phyloP scores from a whole-genome alignment of 2,113 vertebrate genomes.

The Scolopax mira region DNA sequence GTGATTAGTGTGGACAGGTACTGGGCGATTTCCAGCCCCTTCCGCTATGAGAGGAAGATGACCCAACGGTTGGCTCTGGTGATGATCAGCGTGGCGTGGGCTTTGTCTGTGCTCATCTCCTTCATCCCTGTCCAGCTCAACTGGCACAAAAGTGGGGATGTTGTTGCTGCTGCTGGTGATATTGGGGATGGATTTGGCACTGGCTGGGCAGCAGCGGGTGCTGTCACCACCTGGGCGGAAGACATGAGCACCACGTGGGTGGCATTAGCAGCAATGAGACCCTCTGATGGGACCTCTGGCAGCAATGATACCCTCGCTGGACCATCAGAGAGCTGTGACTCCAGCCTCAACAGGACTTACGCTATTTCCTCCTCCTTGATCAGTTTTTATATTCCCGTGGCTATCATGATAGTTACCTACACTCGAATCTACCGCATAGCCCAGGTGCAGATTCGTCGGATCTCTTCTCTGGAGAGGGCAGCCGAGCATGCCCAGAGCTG shows the following conservation, averaged over 20 bases:
- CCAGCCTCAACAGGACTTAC: conserved; percentile 90
- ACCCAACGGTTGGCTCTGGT: conserved; percentile 86
- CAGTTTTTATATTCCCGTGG: conserved; percentile 96
- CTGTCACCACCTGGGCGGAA: conserved; percentile 39
- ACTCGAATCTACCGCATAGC: conserved; percentile 93
- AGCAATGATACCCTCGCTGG: neutral
- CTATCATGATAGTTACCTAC: conserved; percentile 95
- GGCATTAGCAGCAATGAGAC: conserved; percentile 24
- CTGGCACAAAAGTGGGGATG: conserved; percentile 86
- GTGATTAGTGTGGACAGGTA: conserved; percentile 94
- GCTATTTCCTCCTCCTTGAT: conserved; percentile 94
- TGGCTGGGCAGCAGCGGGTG: conserved; percentile 22
- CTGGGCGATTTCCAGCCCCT: conserved; percentile 95
- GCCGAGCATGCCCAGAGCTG: conserved; percentile 88
- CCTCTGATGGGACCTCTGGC: neutral
- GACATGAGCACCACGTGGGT: conserved; percentile 54
- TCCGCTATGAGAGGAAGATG: conserved; percentile 94
- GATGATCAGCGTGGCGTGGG: conserved; percentile 89
- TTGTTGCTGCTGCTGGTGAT: conserved; percentile 30
- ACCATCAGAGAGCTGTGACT: conserved; percentile 82
- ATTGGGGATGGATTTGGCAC: neutral
- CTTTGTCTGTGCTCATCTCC: conserved; percentile 91
- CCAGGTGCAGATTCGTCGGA: conserved; percentile 88
- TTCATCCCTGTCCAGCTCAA: conserved; percentile 94
- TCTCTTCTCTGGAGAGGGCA: conserved; percentile 89